phyloP scores from a whole-genome alignment of 2,797 vertebrate species.

The Spinus pinus region DNA sequence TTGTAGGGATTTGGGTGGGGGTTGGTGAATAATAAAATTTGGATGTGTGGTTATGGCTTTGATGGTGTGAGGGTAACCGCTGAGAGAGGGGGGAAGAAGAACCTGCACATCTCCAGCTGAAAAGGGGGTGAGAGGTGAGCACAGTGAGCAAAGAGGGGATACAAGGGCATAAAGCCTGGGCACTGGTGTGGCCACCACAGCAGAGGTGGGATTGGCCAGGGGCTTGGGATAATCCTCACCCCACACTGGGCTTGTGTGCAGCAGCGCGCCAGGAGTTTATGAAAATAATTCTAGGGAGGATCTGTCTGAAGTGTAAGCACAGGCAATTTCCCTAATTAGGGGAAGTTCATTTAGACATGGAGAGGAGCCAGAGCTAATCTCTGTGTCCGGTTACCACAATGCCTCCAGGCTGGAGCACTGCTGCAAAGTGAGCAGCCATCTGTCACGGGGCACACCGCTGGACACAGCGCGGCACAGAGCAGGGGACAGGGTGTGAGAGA shows the following conservation, averaged over 20 bases:
- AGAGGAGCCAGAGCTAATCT: background rate
- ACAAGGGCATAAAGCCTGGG: background rate
- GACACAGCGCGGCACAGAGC: rapidly evolving
- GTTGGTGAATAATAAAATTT: background rate
- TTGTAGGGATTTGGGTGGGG: background rate
- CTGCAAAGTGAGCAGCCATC: background rate
- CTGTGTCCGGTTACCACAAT: background rate
- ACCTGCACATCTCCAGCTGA: background rate
- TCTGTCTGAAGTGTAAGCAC: background rate
- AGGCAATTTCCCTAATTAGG: background rate
- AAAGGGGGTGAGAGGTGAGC: background rate
- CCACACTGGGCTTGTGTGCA: background rate
- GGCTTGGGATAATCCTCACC: background rate
- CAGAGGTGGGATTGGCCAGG: background rate
- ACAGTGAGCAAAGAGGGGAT: background rate
- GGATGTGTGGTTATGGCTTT: background rate
- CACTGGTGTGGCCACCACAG: background rate
- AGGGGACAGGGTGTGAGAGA: background rate
- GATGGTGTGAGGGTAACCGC: background rate
- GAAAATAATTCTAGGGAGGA: background rate
- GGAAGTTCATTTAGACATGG: constrained; percentile 25
- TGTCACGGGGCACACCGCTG: rapidly evolving
- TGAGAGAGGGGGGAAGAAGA: background rate
- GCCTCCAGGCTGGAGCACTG: background rate
- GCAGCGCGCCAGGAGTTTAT: background rate